Percentiles rank a stretch among this genome's conserved stretches.
These are phyloP conservation scores for Parambassis ranga DNA, from an alignment of 2,797 vertebrate species.

Conservation along the genomic window DNA sequence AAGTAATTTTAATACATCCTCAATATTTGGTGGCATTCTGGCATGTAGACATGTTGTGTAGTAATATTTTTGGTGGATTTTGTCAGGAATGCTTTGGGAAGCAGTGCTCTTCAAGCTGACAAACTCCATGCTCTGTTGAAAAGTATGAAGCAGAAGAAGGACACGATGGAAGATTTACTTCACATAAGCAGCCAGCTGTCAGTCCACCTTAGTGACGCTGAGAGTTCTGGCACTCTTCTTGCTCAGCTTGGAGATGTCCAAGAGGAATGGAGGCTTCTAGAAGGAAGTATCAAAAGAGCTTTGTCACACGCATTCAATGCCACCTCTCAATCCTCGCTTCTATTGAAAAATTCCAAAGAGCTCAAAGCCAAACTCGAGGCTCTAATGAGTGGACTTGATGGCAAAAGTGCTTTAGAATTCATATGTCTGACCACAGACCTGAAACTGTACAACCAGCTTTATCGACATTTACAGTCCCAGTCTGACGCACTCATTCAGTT, in stretches of 20 bases:
- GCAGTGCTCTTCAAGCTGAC: slow-evolving; percentile 75
- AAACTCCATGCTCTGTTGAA: slow-evolving; percentile 78
- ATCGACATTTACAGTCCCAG: slow-evolving; percentile 76
- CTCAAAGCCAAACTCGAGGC: slow-evolving; percentile 74
- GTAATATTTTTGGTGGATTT: slow-evolving; percentile 7
- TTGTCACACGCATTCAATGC: slow-evolving; percentile 75
- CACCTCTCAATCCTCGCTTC: slow-evolving; percentile 68
- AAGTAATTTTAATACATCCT: too few species aligned
- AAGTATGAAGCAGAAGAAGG: slow-evolving; percentile 76
- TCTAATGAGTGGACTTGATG: slow-evolving; percentile 49
- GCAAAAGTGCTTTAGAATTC: slow-evolving; percentile 41
- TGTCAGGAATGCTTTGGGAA: slow-evolving; percentile 78
- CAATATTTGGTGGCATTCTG: too few species aligned
- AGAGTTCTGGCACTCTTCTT: slow-evolving; percentile 82
- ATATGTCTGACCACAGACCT: slow-evolving; percentile 76
- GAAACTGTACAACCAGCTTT: slow-evolving; percentile 72
- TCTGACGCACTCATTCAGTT: slow-evolving; percentile 81
- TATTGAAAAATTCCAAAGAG: slow-evolving; percentile 72
- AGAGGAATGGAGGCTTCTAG: slow-evolving; percentile 82
- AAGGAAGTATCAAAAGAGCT: slow-evolving; percentile 78
- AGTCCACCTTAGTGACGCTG: slow-evolving; percentile 74
- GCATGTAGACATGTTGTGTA: fast-evolving
- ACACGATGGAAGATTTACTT: slow-evolving; percentile 75
- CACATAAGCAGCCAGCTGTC: slow-evolving; percentile 78
- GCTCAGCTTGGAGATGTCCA: slow-evolving; percentile 85